Conservation (phyloP, 2,797 vertebrate genomes). For the Paratrypauchen microcephalus region DNA sequence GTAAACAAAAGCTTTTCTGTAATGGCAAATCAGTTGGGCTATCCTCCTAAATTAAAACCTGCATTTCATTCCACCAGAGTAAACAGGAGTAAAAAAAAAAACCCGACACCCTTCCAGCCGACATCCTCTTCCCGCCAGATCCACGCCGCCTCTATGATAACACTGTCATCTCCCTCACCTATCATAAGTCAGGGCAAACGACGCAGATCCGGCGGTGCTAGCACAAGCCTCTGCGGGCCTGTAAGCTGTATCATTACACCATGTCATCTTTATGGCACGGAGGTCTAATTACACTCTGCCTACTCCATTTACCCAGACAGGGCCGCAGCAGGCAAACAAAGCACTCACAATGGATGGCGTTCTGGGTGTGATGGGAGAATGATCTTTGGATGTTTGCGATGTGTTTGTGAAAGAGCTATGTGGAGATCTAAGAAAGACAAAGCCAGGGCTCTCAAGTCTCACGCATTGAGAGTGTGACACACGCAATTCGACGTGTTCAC, state of each 20-base stretch:
- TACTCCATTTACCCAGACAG: conserved; percentile 73
- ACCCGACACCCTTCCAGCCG: conserved; percentile 1
- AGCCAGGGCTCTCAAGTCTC: too few species aligned
- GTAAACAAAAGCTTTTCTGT: neutral
- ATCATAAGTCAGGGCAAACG: conserved; percentile 76
- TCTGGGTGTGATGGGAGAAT: conserved; percentile 49
- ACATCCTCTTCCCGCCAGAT: conserved; percentile 37
- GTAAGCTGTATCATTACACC: conserved; percentile 78
- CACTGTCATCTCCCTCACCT: conserved; percentile 68
- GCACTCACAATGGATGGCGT: conserved; percentile 67
- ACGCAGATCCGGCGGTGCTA: conserved; percentile 66
- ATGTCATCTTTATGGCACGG: conserved; percentile 76
- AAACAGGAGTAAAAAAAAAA: conserved; percentile 23
- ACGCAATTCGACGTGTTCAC: too few species aligned
- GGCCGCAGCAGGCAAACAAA: conserved; percentile 71
- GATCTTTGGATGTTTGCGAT: conserved; percentile 38
- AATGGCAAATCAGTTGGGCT: neutral
- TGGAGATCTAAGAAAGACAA: neutral
- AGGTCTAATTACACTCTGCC: conserved; percentile 77
- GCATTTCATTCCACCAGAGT: conserved; percentile 8
- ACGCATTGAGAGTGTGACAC: too few species aligned
- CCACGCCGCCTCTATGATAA: conserved; percentile 53
- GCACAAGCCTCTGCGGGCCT: conserved; percentile 69
- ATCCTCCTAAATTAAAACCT: neutral
- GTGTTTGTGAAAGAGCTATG: conserved; percentile 23